Base-by-base conservation (phyloP, 2,797 vertebrate genomes). In the Craterocephalus amniculus region DNA sequence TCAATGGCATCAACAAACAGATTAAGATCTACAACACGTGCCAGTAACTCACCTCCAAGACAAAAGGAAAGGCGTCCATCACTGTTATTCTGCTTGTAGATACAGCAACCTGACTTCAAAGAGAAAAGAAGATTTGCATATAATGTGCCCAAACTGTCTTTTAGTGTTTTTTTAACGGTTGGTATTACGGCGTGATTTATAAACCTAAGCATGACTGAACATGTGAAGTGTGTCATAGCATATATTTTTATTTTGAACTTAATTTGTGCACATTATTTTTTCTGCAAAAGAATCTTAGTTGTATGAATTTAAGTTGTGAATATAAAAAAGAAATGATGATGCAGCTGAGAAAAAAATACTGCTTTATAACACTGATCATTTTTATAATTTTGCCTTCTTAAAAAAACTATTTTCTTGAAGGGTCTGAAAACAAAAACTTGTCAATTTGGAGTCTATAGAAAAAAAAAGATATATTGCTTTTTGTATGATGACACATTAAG, bases 21-120 rank as follows among this genome's bases (percentile, higher is more conserved):
- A 97, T 99, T 72, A 97, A 98, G 87, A 99, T 99, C 91, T 99
- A 99, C 93, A 99, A 99, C 87, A 98, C 98, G 2, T 99, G 97
- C 89, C 97, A 98, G 91, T 99, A 95, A 95, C 58, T 22, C 26
- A 35, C 52, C 5, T n/a, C 24, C 22, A 20, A n/a, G 29, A 32
- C 11, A 6, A 3, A 29, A 57, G 38, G 36, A 54, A 56, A 67
- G 38, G 63, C n/a, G 18, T 58, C 63, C 35, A 27, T 54, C n/a
- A 2, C 16, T 3, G 1, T 49, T 34, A 2, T 12, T 67, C 68
- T 29, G 45, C 2, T 0, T 8, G 24, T 51, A 48, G 22, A 70
- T 38, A 27, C 60, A 72, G n/a, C 11, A 26, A 63, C 43, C 51
- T n/a, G 57, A 58, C 49, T 34, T 31, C 36, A 13, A 58, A 59